These are phyloP conservation scores for Pseudopipra pipra DNA, from an alignment of 2,113 vertebrate species.

Conservation along the genomic window DNA sequence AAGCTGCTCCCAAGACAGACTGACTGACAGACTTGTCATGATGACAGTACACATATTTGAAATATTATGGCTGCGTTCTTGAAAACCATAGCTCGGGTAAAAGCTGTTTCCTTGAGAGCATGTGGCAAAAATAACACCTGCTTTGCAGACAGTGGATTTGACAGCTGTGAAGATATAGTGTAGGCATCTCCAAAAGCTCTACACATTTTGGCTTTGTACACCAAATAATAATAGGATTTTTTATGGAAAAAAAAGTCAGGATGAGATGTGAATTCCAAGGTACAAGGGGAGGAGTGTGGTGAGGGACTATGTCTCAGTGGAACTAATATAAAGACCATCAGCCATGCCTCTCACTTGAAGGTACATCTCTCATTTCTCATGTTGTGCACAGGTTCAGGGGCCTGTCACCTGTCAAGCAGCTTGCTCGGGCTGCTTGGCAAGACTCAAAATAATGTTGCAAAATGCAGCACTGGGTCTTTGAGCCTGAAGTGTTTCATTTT, in stretches of 20 bases:
- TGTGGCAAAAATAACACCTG: constrained; percentile 41
- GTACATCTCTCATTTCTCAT: not conserved
- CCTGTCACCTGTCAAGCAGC: not conserved
- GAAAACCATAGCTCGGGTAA: not conserved
- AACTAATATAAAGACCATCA: not conserved
- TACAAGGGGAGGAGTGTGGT: not conserved
- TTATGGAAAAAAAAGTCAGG: not conserved
- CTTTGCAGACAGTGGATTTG: constrained; percentile 27
- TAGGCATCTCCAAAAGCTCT: not conserved
- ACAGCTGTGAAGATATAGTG: not conserved
- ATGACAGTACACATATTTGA: constrained; percentile 24
- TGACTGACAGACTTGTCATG: constrained; percentile 54
- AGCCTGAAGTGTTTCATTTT: not conserved
- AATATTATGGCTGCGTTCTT: constrained; percentile 17
- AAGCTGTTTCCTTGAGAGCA: constrained; percentile 19
- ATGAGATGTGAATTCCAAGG: not conserved
- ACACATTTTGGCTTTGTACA: not conserved
- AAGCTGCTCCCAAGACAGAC: constrained; percentile 51
- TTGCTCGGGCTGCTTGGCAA: not conserved
- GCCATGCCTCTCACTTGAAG: not conserved
- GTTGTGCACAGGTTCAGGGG: not conserved
- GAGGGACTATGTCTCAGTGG: not conserved
- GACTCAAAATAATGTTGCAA: not conserved
- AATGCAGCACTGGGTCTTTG: not conserved
- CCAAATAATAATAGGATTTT: not conserved